Base-by-base conservation (phyloP, 2,797 vertebrate genomes). In the Silurus aristotelis region DNA sequence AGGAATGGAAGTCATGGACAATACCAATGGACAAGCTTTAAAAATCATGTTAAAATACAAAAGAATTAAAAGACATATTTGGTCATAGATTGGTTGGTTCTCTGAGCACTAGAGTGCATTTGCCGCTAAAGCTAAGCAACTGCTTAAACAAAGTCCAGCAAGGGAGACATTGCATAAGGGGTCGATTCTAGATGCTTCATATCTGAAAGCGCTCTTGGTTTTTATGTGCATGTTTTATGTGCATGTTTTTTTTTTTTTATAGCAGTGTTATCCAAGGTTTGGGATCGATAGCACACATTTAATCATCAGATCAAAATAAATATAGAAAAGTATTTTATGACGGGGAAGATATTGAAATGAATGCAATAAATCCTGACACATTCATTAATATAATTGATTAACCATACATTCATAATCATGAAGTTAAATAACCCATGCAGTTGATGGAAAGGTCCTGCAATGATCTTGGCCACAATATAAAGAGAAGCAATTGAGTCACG, bases 401-500 rank as follows among this genome's bases (percentile, higher is more conserved):
- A 10, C 78, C 31, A 66, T 63, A 43, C 67, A 81, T 56, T 63
- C 84, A 31, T 75, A 66, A 81, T 75, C 66, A 46, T 64, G 48
- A 52, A 20, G 48, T 60, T 81, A 81, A 81, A 67, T 66, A 31
- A 67, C 48, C 78, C 43, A 15, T 46, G 22, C 20, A 52, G n/a
- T 66, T 80, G 15, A 80, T 27, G 14, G 20, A 64, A 66, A 66
- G 5, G n/a, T 52, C 12, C 27, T 66, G 20, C 38, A 48, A 52
- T 14, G 15, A 9, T 7, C 14, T 84, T 58, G 72, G 70, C 67
- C 60, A 78, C 66, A 82, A 79, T 82, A 84, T 43, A 68, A 61
- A 73, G 61, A 66, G 43, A 78, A 88, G 52, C 77, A 80, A 87
- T 68, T 83, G 84, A 83, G 73, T 85, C 68, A 58, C 77, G 48